Conservation (phyloP, 2,797 vertebrate species). For the Myiothlypis chrysogaster region DNA sequence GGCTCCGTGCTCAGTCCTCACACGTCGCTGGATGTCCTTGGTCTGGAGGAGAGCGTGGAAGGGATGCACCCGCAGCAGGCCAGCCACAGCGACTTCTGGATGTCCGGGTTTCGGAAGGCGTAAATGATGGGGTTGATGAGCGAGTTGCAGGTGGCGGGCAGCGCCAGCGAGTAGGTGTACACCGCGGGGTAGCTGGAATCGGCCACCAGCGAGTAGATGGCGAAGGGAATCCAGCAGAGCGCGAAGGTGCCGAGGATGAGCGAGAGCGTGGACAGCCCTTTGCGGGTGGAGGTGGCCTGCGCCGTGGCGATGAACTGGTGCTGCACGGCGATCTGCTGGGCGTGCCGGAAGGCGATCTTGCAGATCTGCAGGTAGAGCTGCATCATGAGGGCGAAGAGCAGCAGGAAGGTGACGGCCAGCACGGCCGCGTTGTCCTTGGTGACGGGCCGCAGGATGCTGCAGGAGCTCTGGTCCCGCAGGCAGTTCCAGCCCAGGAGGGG, state of each 20-base stretch:
- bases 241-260: slow-evolving; percentile 89
- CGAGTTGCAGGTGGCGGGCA: slow-evolving; percentile 88
- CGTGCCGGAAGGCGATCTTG: slow-evolving; percentile 88
- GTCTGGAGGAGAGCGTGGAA: slow-evolving; percentile 81
- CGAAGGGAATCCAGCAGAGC: slow-evolving; percentile 90
- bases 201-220: slow-evolving; percentile 88
- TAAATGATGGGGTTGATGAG: slow-evolving; percentile 91
- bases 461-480: slow-evolving; percentile 78
- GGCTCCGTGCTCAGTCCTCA: slow-evolving; percentile 61
- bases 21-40: slow-evolving; percentile 90
- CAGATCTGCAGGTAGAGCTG: slow-evolving; percentile 94
- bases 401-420: slow-evolving; percentile 85
- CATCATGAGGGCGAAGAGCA: slow-evolving; percentile 89
- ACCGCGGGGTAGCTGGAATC: slow-evolving; percentile 85
- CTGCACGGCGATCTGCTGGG: slow-evolving; percentile 93
- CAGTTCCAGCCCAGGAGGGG: slow-evolving; percentile 92
- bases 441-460: slow-evolving; percentile 87
- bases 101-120: slow-evolving; percentile 90
- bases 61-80: slow-evolving; percentile 88
- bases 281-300: slow-evolving; percentile 80
- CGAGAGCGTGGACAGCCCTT: slow-evolving; percentile 89
- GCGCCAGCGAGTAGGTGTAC: slow-evolving; percentile 87
- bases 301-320: slow-evolving; percentile 88
- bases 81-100: slow-evolving; percentile 90
- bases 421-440: slow-evolving; percentile 87